Evolutionary conservation across 2,797 vertebrate species (phyloP), one percentile per base, ranked within the genome.

Genomic region (Silurus aristotelis): DNA sequence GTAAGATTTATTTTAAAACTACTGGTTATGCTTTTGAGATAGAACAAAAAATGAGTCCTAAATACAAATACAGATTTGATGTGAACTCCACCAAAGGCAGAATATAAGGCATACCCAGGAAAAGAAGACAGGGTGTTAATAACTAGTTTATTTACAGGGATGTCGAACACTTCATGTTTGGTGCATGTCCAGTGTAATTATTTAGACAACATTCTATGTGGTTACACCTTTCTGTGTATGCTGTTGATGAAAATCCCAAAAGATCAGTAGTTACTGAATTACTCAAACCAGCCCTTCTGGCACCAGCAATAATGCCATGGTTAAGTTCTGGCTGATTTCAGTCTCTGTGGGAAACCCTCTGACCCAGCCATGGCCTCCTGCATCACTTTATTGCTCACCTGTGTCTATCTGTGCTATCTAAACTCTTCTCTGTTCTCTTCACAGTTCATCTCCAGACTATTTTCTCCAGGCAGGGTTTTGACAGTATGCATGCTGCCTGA

Each of bases 381-480:
- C 58, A 12, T 48, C 31, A 73, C 56, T 58, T 14, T n/a, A 19
- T 72, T 38, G 14, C 43, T 61, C 58, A 63, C 22, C 15, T 63
- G 56, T 48, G 55, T 56, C 55, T 60, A 2, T 77, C 25, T 9
- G 72, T 38, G 38, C 38, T 38, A 38, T 38, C 38, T 38, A 2
- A 19, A n/a, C 80, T 83, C 27, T 15, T 25, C 1, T 58, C 63
- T 60, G 22, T 38, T 68, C 61, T 66, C 27, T 67, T 68, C 56
- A 38, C 17, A 58, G 67, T 73, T 19, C 55, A 73, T 71, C 58
- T 76, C 61, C 22, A 56, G 19, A 67, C 48, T n/a, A 61, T 68
- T 52, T 84, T 60, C 22, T 67, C 20, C 76, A 81, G 15, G 22
- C 60, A 64, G 70, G 46, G 66, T 58, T 81, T 64, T 71, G 56